Base-by-base conservation (phyloP, 2,888 invertebrate genomes). In the Meteorus cinctellus region DNA sequence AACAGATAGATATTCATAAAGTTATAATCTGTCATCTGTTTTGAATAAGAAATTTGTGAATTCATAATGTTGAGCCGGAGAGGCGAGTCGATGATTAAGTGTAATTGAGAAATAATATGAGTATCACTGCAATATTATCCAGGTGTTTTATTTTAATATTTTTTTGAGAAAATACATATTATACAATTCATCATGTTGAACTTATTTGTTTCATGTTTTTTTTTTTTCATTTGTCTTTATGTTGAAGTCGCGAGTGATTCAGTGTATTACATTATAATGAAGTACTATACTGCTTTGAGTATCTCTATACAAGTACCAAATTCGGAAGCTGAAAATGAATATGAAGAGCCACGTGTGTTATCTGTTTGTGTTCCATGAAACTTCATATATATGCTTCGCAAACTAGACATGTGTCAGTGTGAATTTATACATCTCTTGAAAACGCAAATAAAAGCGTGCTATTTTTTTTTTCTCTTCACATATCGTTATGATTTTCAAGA, bases 131-230 rank as follows among this genome's bases (percentile, higher is more conserved):
- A 8, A 8, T 48, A 48, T 55, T 55, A 55, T 79, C 78, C 79
- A 78, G 78, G 77, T 81, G 77, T 76, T 79, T 77, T 80, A 72
- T 74, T 76, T 80, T 78, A 82, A 77, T 81, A 77, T 86, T 82
- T 81, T 81, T 75, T 83, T 87, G 85, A 86, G 86, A 87, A 87
- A 87, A 87, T 87, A 86, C 86, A 82, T 85, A 84, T 84, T 86
- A 84, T 86, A 83, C 16, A 55, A 55, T 55, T 55, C 55, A 55
- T 55, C 5, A 19, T 55, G 6, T 55, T 8, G 10, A 55, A 55
- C 24, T 48, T 4, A n/a, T 48, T n/a, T n/a, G 16, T 48, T 48
- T 48, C 0, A n/a, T 55, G 4, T 55, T 55, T 4, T 55, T 55
- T 4, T 55, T 55, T 55, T 19, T 55, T 19, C 4, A 0, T 48